Evolutionary conservation across 1,140 invertebrate genomes (phyloP), one percentile per base, ranked within the genome.

Genomic region (Bacillus rossius): DNA sequence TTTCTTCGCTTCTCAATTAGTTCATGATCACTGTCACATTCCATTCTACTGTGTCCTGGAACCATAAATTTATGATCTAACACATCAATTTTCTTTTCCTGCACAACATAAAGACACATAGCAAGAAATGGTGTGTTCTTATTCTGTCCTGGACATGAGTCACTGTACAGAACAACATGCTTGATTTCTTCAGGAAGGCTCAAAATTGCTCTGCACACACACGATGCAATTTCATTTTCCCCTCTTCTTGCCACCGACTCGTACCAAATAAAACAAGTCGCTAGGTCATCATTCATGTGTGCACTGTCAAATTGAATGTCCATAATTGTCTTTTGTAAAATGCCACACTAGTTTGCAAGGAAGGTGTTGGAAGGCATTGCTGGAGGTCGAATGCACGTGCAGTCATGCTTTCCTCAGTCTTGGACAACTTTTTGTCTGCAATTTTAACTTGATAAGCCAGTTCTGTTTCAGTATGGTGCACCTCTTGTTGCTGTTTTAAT

Each of bases 241-340:
- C 70, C 67, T 54, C 69, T 64, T 19, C 52, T 66, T 26, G 61
- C 66, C 47, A 59, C 45, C 41, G 55, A 45, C 62, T 75, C 71
- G 52, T 70, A 53, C 68, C 72, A 73, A 64, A 74, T 69, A 52
- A 62, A 71, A 50, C 68, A 69, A 23, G 43, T 55, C 47, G 60
- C 60, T 38, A 65, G 38, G 51, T 64, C 55, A 19, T 34, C 52
- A 16, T 25, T 54, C 49, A 45, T 67, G 26, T 68, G 58, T 69
- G 61, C 14, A 74, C 59, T 20, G 71, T 73, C 26, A 74, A 60
- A 54, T 74, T 74, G 41, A 64, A 75, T 3, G 66, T 72, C 69
- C 72, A 73, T 16, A 75, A 50, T 52, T 64, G 66, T 26, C 67
- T 47, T 60, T 69, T 67, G 57, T 73, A 75, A 64, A 69, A 72